Percentiles rank a stretch among this genome's conserved stretches.
These are phyloP conservation scores for Chrysomallon squamiferum DNA, from an alignment of 1,140 invertebrate species.

Conservation along the genomic window DNA sequence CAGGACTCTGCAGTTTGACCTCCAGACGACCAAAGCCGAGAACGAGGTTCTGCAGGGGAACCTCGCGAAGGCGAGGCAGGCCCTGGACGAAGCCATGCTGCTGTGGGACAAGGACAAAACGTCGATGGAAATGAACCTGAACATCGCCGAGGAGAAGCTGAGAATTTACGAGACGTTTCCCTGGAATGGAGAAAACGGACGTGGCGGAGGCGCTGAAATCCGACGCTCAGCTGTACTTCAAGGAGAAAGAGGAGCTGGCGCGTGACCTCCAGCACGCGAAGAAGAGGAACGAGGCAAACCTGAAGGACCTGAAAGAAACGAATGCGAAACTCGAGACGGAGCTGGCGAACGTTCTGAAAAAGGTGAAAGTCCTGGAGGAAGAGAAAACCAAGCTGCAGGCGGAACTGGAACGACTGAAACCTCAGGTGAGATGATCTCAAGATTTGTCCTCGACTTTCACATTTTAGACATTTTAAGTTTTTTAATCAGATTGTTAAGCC, in stretches of 20 bases:
- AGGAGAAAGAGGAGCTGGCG: constrained; percentile 44
- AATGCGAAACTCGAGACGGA: constrained; percentile 41
- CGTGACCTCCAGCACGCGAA: constrained; percentile 32
- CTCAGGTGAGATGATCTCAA: constrained; percentile 46
- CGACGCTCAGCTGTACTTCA: constrained; percentile 38
- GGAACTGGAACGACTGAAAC: constrained; percentile 34
- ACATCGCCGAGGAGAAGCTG: constrained; percentile 44
- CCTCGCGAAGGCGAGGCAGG: constrained; percentile 42
- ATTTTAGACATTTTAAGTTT: too few relatives aligned
- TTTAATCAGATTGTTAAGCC: too few relatives aligned
- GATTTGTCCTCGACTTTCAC: too few relatives aligned
- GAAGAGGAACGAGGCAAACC: constrained; percentile 35
- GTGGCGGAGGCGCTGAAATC: constrained; percentile 32
- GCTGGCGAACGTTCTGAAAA: constrained; percentile 38
- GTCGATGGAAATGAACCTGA: constrained; percentile 28
- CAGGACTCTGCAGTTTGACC: constrained; percentile 32
- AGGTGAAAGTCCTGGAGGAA: constrained; percentile 42
- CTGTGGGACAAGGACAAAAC: constrained; percentile 42
- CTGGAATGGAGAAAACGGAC: constrained; percentile 32
- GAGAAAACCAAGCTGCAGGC: constrained; percentile 39
- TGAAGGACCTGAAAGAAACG: constrained; percentile 30
- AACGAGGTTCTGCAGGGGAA: constrained; percentile 31
- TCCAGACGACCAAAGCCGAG: constrained; percentile 34
- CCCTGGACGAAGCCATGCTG: constrained; percentile 47
- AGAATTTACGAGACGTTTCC: constrained; percentile 36